Evolutionary conservation across 2,113 vertebrate species (phyloP).

Genomic region (Eubucco bourcierii): DNA sequence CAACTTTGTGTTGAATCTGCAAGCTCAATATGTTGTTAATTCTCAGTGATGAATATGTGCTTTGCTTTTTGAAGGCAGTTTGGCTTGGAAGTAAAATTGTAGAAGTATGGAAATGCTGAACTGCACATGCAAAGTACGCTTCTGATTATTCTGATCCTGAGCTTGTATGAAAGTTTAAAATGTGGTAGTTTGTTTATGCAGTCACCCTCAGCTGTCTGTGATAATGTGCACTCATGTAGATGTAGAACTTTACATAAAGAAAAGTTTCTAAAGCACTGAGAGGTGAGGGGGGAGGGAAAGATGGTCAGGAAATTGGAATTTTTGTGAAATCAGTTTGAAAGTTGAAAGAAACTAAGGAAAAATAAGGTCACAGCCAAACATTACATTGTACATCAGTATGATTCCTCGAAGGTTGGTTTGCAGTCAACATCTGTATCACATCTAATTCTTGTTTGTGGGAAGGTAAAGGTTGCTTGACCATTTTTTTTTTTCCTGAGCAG

Average conservation of each 20-base stretch:
- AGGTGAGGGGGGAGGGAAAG: not conserved
- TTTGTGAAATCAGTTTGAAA: not conserved
- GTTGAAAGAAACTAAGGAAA: not conserved
- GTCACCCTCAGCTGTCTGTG: slow-evolving; percentile 4
- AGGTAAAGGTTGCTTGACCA: not conserved
- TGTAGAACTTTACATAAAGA: not conserved
- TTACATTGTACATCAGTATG: not conserved
- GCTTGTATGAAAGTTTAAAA: slow-evolving; percentile 33
- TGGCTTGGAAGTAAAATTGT: slow-evolving; percentile 44
- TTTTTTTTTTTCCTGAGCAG: not conserved
- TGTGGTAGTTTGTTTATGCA: slow-evolving; percentile 20
- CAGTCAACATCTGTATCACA: not conserved
- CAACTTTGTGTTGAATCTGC: slow-evolving; percentile 56
- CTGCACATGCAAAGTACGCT: slow-evolving; percentile 24
- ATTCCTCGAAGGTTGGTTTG: not conserved
- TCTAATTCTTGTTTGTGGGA: not conserved
- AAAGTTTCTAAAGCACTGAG: not conserved
- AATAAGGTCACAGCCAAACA: not conserved
- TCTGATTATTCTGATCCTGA: not conserved
- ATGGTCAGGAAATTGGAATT: not conserved
- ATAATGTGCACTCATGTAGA: slow-evolving; percentile 14
- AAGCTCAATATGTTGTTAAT: slow-evolving; percentile 8
- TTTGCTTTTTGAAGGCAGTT: slow-evolving; percentile 47
- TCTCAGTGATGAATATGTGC: slow-evolving; percentile 1
- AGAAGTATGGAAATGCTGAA: slow-evolving; percentile 50